These are phyloP conservation scores for Hypselothyrea guttata DNA, from an alignment of 2,888 invertebrate species.

Conservation along the genomic window DNA sequence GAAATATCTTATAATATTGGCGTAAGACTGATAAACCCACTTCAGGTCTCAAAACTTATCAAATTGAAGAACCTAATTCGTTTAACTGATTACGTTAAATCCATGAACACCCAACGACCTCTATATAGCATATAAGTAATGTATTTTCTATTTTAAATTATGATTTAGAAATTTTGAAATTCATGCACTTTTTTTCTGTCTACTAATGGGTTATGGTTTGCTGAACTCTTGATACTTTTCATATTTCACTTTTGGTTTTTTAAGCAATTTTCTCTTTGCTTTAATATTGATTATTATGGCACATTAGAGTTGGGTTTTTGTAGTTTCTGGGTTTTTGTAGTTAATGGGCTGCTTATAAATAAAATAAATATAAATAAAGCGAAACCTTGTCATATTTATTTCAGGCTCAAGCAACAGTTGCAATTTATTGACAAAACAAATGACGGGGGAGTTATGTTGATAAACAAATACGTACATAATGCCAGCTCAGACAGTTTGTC, in stretches of 20 bases:
- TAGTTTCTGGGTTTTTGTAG: slow-evolving; percentile 4
- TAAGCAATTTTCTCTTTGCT: slow-evolving; percentile 22
- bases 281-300: slow-evolving; percentile 50
- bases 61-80: slow-evolving; percentile 25
- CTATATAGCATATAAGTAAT: not conserved
- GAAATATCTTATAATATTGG: slow-evolving; percentile 2
- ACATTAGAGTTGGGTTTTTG: slow-evolving; percentile 28
- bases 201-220: slow-evolving; percentile 48
- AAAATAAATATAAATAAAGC: slow-evolving; percentile 7
- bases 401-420: slow-evolving; percentile 70
- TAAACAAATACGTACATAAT: slow-evolving; percentile 17
- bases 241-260: slow-evolving; percentile 43
- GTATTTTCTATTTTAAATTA: not conserved
- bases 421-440: slow-evolving; percentile 77
- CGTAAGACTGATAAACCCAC: slow-evolving; percentile 33
- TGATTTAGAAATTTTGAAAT: not conserved
- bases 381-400: slow-evolving; percentile 57
- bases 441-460: slow-evolving; percentile 20
- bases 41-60: slow-evolving; percentile 28
- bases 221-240: slow-evolving; percentile 43
- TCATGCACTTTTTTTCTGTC: not conserved
- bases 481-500: slow-evolving; percentile 33
- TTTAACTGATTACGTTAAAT: slow-evolving; percentile 34
- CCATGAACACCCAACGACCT: slow-evolving; percentile 9
- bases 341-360: slow-evolving; percentile 30